These are phyloP conservation scores for Champsocephalus esox DNA, from an alignment of 2,797 vertebrate species.

Conservation along the genomic window DNA sequence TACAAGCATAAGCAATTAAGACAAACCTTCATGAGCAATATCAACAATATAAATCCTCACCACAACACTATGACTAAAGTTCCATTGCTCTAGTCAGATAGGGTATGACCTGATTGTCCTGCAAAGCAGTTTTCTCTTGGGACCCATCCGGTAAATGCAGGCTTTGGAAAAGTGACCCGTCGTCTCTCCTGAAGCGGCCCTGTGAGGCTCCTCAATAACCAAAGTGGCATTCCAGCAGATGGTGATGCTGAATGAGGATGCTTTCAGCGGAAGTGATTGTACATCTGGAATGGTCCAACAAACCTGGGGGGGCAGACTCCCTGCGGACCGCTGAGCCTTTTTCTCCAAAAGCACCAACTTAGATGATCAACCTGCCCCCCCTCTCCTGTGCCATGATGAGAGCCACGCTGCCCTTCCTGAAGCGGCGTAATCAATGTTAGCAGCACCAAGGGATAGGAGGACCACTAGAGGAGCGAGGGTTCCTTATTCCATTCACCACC, in stretches of 20 bases:
- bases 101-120: conserved; percentile 6
- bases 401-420: conserved; percentile 20
- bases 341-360: conserved; percentile 45
- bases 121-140: conserved; percentile 3
- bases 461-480: conserved; percentile 6
- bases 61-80: neutral
- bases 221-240: conserved; percentile 51
- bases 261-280: conserved; percentile 61
- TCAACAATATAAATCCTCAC: neutral
- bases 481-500: conserved; percentile 6
- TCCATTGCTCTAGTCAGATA: neutral
- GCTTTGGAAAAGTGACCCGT: conserved; percentile 20
- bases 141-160: conserved; percentile 6
- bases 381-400: conserved; percentile 44
- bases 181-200: conserved; percentile 24
- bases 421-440: conserved; percentile 34
- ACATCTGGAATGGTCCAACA: conserved; percentile 54
- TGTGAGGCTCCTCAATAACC: conserved; percentile 36
- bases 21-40: neutral
- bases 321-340: conserved; percentile 28
- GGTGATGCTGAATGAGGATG: conserved; percentile 48
- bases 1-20: neutral
- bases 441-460: conserved; percentile 11
- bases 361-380: conserved; percentile 35
- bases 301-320: conserved; percentile 38